Evolutionary conservation across 2,113 vertebrate species (phyloP).

Genomic region (Geothlypis trichas): DNA sequence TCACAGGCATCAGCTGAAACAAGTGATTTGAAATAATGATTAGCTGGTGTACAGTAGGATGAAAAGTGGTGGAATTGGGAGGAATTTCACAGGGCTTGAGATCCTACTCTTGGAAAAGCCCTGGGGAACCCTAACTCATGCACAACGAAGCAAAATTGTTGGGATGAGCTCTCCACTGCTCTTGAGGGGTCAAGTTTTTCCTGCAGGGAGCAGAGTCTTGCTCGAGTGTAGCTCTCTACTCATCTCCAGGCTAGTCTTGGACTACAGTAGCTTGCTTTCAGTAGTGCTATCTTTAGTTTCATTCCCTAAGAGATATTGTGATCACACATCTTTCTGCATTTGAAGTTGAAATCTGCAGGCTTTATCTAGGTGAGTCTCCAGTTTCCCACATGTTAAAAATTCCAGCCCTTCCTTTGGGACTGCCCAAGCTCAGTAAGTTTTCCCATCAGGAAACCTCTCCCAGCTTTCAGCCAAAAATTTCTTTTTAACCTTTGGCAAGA

Average conservation of each 20-base stretch:
- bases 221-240: background rate
- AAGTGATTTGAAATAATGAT: background rate
- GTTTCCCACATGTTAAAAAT: background rate
- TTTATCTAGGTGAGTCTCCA: background rate
- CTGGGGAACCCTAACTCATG: rapidly evolving
- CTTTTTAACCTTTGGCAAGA: slow-evolving; percentile 15
- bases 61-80: background rate
- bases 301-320: background rate
- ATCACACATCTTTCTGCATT: background rate
- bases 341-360: background rate
- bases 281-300: background rate
- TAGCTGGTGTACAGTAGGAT: background rate
- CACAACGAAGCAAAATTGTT: background rate
- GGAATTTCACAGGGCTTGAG: background rate
- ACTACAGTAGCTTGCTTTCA: background rate
- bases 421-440: background rate
- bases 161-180: background rate
- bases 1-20: background rate
- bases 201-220: background rate
- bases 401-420: slow-evolving; percentile 49
- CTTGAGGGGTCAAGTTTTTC: background rate
- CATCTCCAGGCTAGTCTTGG: background rate
- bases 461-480: background rate
- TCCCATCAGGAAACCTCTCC: slow-evolving; percentile 64
- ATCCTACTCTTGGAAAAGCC: background rate